Base-by-base conservation (phyloP, 2,888 invertebrate species). In the Agrilus cyanescens region DNA sequence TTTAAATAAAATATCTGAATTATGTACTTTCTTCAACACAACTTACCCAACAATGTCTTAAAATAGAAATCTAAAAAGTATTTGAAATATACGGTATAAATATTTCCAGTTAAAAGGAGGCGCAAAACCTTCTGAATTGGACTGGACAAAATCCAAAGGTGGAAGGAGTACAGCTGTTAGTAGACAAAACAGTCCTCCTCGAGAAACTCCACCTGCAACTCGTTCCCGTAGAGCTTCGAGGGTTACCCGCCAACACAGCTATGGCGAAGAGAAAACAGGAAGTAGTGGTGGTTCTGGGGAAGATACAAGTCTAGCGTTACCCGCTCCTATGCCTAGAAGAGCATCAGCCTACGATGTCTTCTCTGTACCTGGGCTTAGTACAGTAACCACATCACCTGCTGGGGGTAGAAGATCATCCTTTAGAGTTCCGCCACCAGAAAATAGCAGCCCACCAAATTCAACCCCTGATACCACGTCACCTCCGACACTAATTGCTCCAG, bases 261-360 rank as follows among this genome's bases (percentile, higher is more conserved):
- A 85, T 62, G 88, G 88, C 57, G 88, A 88, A 53, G 88, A 88
- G 58, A 72, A 77, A 50, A 47, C 48, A 30, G 50, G 57, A 18
- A 48, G 53, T 10, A 46, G 48, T 14, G 47, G 52, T 18, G 48
- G 51, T 30, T 52, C 54, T 25, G 53, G 56, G 45, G 55, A 60
- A 15, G 76, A 78, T 41, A 63, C 73, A 1, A 80, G 77, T 4
- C 69, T 85, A 7, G 77, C 76, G 15, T 73, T 85, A 38, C 84
- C 86, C 12, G 76, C 80, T 3, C 76, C 79, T 15, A 79, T 88
- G 69, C 83, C 87, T 1, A 73, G 88, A 58, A 76, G 85, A 56
- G 83, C 84, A 47, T 88, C 88, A 32, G 87, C 88, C 12, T 88
- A 88, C 56, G 88, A 88, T 58, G 85, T 89, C 12, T 86, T 84